Evolutionary conservation across 2,888 invertebrate species (phyloP).

Genomic region (Charanyca ferruginea): DNA sequence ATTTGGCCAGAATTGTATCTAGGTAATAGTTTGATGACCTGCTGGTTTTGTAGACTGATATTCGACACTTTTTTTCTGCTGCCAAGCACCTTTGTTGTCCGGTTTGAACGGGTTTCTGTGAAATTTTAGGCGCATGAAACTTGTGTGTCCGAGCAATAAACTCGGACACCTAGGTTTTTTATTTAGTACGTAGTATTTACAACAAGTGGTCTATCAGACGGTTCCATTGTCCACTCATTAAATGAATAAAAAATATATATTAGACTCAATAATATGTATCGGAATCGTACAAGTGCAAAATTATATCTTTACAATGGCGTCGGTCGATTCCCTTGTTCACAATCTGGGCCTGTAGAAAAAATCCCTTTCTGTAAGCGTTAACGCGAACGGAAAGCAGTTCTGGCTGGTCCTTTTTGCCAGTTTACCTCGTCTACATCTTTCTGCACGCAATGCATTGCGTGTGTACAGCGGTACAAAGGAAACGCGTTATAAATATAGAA

Average conservation of each 20-base stretch:
- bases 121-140: background rate
- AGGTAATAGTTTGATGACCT: slow-evolving; percentile 20
- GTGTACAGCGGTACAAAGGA: slow-evolving; percentile 8
- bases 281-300: no score
- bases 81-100: slow-evolving; percentile 3
- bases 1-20: slow-evolving; percentile 9
- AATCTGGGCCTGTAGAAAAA: no score
- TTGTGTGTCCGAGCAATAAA: background rate
- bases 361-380: no score
- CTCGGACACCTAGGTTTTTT: background rate
- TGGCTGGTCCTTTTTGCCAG: no score
- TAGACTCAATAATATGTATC: no score
- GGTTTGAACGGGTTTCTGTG: slow-evolving; percentile 5
- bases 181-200: no score
- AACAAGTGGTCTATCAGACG: no score
- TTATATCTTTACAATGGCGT: no score
- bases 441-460: slow-evolving; percentile 4
- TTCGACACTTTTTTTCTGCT: slow-evolving; percentile 18
- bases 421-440: slow-evolving; percentile 1
- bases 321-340: no score
- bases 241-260: no score
- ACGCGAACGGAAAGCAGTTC: no score
- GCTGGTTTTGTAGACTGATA: slow-evolving; percentile 10
- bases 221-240: no score
- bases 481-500: slow-evolving; percentile 26